Conservation (phyloP, 2,113 vertebrate species). For the Phaethornis superciliosus region DNA sequence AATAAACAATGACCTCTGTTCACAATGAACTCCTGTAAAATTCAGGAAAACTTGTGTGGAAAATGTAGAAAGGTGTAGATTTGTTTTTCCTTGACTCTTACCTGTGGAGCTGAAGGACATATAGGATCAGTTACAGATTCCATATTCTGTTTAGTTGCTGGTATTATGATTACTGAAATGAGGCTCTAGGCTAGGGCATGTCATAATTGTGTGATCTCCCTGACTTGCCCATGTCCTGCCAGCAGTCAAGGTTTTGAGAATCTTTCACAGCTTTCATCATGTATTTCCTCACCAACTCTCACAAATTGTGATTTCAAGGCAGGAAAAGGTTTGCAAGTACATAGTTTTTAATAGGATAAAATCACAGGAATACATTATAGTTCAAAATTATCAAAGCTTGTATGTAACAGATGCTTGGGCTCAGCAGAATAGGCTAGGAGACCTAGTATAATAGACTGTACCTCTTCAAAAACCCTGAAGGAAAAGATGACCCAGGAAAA, state of each 20-base stretch:
- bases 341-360: background rate
- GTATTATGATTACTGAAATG: background rate
- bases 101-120: background rate
- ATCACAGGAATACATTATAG: background rate
- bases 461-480: background rate
- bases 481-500: background rate
- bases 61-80: background rate
- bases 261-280: background rate
- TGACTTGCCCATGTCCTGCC: background rate
- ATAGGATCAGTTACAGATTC: background rate
- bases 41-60: background rate
- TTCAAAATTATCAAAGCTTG: background rate
- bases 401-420: background rate
- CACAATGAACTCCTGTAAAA: background rate
- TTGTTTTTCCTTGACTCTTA: background rate
- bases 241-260: background rate
- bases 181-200: background rate
- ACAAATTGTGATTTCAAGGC: background rate
- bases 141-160: background rate
- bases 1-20: background rate
- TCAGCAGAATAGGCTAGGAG: background rate
- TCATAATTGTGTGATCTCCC: rapidly evolving
- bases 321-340: background rate
- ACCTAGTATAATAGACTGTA: background rate
- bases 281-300: background rate